Evolutionary conservation across 92 coral and sea anemone species (phyloP).

Genomic region (Siderastrea siderea): DNA sequence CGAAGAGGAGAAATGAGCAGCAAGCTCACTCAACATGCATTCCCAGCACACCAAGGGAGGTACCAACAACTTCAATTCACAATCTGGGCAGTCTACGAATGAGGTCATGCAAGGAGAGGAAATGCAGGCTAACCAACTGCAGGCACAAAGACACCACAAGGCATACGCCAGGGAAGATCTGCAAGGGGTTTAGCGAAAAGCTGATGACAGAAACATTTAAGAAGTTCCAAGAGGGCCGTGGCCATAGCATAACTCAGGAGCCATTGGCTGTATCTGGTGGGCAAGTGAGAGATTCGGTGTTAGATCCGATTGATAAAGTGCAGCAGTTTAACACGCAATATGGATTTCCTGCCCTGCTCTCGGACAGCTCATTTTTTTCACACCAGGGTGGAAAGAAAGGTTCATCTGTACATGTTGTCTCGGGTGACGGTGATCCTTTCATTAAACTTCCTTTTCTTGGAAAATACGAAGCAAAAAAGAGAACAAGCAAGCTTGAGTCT

Average conservation of each 20-base stretch:
- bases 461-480: neutral
- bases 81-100: constrained; percentile 72
- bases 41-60: constrained; percentile 22
- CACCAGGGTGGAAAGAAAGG: constrained; percentile 7
- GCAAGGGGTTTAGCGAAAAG: constrained; percentile 77
- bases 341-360: constrained; percentile 64
- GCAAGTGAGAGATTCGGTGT: constrained; percentile 28
- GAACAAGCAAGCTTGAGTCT: neutral
- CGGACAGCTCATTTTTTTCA: constrained; percentile 42
- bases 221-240: constrained; percentile 16
- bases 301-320: constrained; percentile 72
- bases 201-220: constrained; percentile 34
- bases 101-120: constrained; percentile 45
- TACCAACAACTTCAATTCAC: constrained; percentile 19
- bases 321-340: constrained; percentile 54
- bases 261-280: constrained; percentile 74
- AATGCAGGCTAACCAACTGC: constrained; percentile 13
- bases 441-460: constrained; percentile 38
- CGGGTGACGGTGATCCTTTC: constrained; percentile 17
- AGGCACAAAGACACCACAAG: constrained; percentile 5
- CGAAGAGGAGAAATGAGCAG: constrained; percentile 2
- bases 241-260: constrained; percentile 57
- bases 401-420: neutral
- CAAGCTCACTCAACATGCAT: constrained; percentile 16
- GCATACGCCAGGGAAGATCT: constrained; percentile 57